phyloP scores from a whole-genome alignment of 2,888 invertebrate species.

The Agonopterix arenella region DNA sequence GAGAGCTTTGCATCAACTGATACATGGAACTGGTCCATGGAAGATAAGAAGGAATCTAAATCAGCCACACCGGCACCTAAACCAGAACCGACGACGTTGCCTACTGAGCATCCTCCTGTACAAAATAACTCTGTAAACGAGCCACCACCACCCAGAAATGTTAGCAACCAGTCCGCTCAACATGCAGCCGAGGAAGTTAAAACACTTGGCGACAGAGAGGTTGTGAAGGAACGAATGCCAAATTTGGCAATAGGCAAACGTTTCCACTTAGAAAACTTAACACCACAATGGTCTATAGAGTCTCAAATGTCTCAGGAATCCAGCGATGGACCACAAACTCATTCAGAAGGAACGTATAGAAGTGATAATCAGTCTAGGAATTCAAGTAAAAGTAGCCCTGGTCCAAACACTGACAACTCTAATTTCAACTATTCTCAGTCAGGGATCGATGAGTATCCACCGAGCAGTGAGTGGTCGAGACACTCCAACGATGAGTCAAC shows the following conservation, averaged over 20 bases:
- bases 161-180: constrained; percentile 23
- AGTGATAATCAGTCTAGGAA: constrained; percentile 77
- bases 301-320: constrained; percentile 81
- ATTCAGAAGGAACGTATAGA: constrained; percentile 77
- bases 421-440: constrained; percentile 58
- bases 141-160: constrained; percentile 19
- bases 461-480: constrained; percentile 41
- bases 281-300: constrained; percentile 81
- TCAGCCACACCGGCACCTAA: constrained; percentile 16
- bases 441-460: constrained; percentile 36
- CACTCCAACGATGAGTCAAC: constrained; percentile 37
- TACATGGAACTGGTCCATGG: constrained; percentile 80
- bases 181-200: constrained; percentile 41
- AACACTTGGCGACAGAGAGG: constrained; percentile 55
- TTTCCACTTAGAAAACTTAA: constrained; percentile 56
- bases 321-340: constrained; percentile 77
- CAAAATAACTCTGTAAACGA: constrained; percentile 29
- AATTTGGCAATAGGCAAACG: constrained; percentile 63
- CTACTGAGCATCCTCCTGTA: constrained; percentile 20
- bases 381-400: constrained; percentile 66
- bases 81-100: constrained; percentile 19
- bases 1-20: constrained; percentile 77
- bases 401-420: constrained; percentile 52
- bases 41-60: constrained; percentile 54
- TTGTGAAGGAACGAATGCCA: constrained; percentile 55